Conservation (phyloP, 2,888 invertebrate species). For the Lepidocyrtinus sp. region DNA sequence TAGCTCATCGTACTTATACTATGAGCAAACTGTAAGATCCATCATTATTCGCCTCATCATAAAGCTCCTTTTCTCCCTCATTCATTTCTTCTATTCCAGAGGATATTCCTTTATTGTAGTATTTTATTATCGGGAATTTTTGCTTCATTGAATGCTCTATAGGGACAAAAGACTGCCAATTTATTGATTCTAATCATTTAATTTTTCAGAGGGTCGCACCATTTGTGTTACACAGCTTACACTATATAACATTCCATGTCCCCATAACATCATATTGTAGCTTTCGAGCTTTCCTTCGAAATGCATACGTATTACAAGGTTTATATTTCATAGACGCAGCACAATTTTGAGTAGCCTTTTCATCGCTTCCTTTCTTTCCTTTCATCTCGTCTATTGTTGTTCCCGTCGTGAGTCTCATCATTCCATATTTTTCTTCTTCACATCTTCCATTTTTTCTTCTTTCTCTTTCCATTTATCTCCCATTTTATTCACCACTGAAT, state of each 20-base stretch:
- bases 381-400: slow-evolving; percentile 7
- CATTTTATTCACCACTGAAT: slow-evolving; percentile 42
- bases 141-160: slow-evolving; percentile 70
- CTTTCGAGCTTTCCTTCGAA: too few relatives aligned
- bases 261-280: too few relatives aligned
- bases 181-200: slow-evolving; percentile 71
- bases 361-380: slow-evolving; percentile 27
- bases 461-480: slow-evolving; percentile 21
- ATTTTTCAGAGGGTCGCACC: slow-evolving; percentile 69
- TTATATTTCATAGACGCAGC: too few relatives aligned
- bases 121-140: slow-evolving; percentile 68
- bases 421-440: slow-evolving; percentile 43
- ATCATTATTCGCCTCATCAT: slow-evolving; percentile 40
- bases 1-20: too few relatives aligned
- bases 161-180: slow-evolving; percentile 70
- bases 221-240: slow-evolving; percentile 39
- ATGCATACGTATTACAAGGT: too few relatives aligned
- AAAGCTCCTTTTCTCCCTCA: slow-evolving; percentile 26
- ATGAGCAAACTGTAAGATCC: slow-evolving; percentile 23
- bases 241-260: too few relatives aligned
- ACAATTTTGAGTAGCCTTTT: slow-evolving; percentile 2
- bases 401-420: slow-evolving; percentile 6
- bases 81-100: slow-evolving; percentile 25
- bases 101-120: slow-evolving; percentile 1
- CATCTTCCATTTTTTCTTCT: slow-evolving; percentile 19